Base-by-base conservation (phyloP, 2,113 vertebrate species). In the Cryptoleucopteryx plumbea region DNA sequence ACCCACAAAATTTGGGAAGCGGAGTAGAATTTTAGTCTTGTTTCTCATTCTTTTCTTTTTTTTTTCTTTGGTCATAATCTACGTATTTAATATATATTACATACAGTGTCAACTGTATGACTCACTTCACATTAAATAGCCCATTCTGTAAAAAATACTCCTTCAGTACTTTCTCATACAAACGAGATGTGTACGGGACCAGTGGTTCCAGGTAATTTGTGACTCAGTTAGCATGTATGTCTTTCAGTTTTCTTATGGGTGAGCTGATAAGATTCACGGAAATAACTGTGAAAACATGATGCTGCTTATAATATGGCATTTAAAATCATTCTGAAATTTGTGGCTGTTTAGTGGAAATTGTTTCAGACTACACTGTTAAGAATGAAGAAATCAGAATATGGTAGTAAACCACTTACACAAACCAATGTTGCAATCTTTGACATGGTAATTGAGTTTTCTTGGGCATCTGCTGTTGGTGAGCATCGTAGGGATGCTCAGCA, bases 401-500 rank as follows among this genome's bases (percentile, higher is more conserved):
- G 25, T 40, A 85, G 61, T 85, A 74, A 90, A 45, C 18, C 4
- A 34, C 42, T 88, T 82, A 52, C 50, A 52, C 50, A 27, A 52
- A 52, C 25, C 50, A 52, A 6, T 45, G 13, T 34, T 74, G 45
- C 16, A 15, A 3, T 86, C 47, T 90, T 93, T 93, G 72, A 59
- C 26, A 29, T 42, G 42, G 26, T 63, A 68, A 1, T 55, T 9
- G 26, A 71, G 36, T 58, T 95, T 89, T 47, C 36, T 73, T 77
- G 71, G 53, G 32, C 36, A 65, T 59, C 56, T 94, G 40, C 65
- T 78, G 16, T 36, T 84, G 13, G 9, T 59, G 32, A 55, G 27
- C 36, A 32, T 59, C 0, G 0, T 16, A 66, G 71, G 38, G 48
- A 18, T 79, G 31, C 42, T 77, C n/a, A 31, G 18, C 0, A 1